These are phyloP conservation scores for Drosophila asahinai DNA, from an alignment of 1,140 invertebrate species.

Conservation along the genomic window DNA sequence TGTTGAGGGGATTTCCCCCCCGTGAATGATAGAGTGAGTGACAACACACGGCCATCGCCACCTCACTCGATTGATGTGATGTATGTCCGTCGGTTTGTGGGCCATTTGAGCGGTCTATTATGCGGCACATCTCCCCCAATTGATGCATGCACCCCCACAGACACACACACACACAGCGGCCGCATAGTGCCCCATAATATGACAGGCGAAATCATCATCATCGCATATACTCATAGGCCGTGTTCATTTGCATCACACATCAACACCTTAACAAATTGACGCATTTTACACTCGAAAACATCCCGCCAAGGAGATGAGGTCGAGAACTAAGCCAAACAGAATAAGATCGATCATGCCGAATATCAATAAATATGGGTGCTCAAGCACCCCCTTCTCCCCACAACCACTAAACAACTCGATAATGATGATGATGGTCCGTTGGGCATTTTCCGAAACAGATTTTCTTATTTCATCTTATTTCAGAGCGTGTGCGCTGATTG, in stretches of 20 bases:
- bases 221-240: slow-evolving; percentile 28
- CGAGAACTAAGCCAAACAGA: slow-evolving; percentile 17
- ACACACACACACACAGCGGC: slow-evolving; percentile 22
- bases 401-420: neutral
- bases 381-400: neutral
- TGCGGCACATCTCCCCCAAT: slow-evolving; percentile 14
- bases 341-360: slow-evolving; percentile 72
- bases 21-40: slow-evolving; percentile 6
- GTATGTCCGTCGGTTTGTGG: slow-evolving; percentile 28
- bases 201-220: slow-evolving; percentile 57
- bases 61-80: slow-evolving; percentile 21
- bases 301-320: slow-evolving; percentile 1
- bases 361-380: slow-evolving; percentile 70
- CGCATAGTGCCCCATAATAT: slow-evolving; percentile 49
- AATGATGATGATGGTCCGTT: slow-evolving; percentile 12
- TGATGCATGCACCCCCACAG: slow-evolving; percentile 18
- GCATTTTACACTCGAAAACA: slow-evolving; percentile 36
- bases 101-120: slow-evolving; percentile 37
- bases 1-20: neutral
- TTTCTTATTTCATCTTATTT: slow-evolving; percentile 25
- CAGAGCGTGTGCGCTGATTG: slow-evolving; percentile 47
- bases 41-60: slow-evolving; percentile 16
- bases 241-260: slow-evolving; percentile 70
- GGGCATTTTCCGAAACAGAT: slow-evolving; percentile 26
- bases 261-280: slow-evolving; percentile 76